A percentile compares a stretch with the other conserved stretches of the same genome.
Evolutionary conservation across 2,888 invertebrate species (phyloP).

Genomic region (Andrena bicolor): DNA sequence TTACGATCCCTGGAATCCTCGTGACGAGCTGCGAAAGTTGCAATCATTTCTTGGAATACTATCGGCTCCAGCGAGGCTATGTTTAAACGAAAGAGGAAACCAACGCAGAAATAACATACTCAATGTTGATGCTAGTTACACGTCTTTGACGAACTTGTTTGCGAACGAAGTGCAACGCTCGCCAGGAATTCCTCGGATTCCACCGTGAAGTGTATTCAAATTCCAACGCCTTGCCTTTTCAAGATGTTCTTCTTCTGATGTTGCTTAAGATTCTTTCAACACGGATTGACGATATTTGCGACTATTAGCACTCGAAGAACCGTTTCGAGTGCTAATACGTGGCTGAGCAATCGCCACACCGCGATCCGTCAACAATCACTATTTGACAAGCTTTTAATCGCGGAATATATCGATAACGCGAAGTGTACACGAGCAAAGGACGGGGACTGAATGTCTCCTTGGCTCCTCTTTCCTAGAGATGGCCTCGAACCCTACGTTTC

Average conservation of each 20-base stretch:
- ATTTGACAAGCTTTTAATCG: constrained; percentile 24
- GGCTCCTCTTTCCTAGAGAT: not conserved
- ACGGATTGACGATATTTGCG: not conserved
- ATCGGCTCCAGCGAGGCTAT: not conserved
- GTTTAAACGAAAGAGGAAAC: not conserved
- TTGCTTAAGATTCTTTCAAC: not conserved
- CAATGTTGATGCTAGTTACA: constrained; percentile 44
- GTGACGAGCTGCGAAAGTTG: not conserved
- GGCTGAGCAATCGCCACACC: not conserved
- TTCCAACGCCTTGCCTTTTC: not conserved
- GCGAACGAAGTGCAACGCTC: constrained; percentile 21
- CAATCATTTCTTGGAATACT: constrained; percentile 14
- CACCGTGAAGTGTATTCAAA: not conserved
- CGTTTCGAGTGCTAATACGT: not conserved
- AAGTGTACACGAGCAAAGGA: not conserved
- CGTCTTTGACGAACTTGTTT: constrained; percentile 11
- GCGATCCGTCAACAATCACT: not conserved
- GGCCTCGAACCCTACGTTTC: not conserved
- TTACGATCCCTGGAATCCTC: not conserved
- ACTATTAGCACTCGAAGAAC: not conserved
- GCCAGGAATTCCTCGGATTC: not conserved
- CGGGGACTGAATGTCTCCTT: not conserved
- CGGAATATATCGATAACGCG: not conserved
- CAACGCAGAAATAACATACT: constrained; percentile 10
- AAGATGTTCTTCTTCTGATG: not conserved